A percentile compares a stretch with the other conserved stretches of the same genome.
Evolutionary conservation across 2,113 vertebrate species (phyloP).

Genomic region (Rhea pennata): DNA sequence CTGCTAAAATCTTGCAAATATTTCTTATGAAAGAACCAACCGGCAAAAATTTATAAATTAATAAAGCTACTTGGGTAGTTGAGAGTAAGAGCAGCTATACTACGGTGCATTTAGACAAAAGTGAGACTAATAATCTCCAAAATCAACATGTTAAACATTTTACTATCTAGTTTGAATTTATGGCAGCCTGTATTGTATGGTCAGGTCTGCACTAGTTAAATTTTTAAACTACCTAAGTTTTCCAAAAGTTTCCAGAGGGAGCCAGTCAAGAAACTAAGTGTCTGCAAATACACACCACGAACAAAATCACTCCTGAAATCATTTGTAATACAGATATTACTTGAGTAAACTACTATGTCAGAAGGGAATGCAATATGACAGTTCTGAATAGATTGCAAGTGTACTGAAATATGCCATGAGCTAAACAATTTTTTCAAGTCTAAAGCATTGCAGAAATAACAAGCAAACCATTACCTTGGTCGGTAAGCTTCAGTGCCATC

Average conservation of each 20-base stretch:
- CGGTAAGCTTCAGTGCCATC: conserved; percentile 91
- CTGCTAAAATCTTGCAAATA: neutral
- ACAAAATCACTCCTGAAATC: neutral
- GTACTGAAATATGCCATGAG: accelerated
- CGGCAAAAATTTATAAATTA: neutral
- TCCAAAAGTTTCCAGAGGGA: conserved; percentile 28
- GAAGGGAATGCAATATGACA: accelerated
- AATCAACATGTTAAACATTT: neutral
- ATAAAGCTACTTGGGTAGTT: neutral
- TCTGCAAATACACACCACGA: accelerated
- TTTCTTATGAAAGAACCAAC: neutral
- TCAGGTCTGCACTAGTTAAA: neutral
- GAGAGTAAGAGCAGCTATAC: neutral
- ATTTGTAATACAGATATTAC: neutral
- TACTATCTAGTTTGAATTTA: neutral
- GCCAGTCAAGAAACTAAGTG: conserved; percentile 1
- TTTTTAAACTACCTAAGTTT: neutral
- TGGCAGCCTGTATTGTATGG: neutral
- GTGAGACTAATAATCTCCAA: neutral
- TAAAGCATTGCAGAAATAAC: neutral
- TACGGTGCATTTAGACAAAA: neutral
- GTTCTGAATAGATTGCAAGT: neutral
- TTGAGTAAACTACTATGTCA: neutral
- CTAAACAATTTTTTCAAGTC: neutral
- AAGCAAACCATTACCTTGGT: conserved; percentile 78